Percentiles rank a stretch among this genome's conserved stretches.
Conservation (phyloP, 2,888 invertebrate species). For the Drosophila greeni region DNA sequence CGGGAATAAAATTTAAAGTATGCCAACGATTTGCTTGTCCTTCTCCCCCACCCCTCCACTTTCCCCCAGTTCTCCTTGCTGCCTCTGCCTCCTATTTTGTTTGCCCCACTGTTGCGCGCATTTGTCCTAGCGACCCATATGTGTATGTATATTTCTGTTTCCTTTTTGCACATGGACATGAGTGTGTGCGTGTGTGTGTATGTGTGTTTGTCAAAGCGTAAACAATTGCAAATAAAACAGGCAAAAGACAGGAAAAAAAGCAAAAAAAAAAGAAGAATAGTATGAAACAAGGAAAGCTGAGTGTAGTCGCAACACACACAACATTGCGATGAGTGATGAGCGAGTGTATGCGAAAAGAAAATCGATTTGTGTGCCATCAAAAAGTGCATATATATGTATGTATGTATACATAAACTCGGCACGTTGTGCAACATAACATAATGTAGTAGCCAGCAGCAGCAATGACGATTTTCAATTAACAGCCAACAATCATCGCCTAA, state of each 20-base stretch:
- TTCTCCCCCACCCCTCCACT: conserved; percentile 10
- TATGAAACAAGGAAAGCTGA: conserved; percentile 28
- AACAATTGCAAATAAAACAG: conserved; percentile 68
- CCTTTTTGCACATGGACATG: conserved; percentile 19
- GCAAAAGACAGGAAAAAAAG: conserved; percentile 30
- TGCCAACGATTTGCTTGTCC: conserved; percentile 60
- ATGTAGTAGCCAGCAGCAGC: conserved; percentile 48
- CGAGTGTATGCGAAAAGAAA: conserved; percentile 65
- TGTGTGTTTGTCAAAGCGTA: conserved; percentile 66
- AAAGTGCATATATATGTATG: conserved; percentile 47
- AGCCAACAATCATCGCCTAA: conserved; percentile 61
- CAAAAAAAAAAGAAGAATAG: conserved; percentile 12
- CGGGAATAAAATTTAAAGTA: conserved; percentile 72
- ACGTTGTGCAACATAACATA: conserved; percentile 67
- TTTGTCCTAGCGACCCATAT: conserved; percentile 54
- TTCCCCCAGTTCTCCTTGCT: background rate
- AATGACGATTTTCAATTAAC: conserved; percentile 61
- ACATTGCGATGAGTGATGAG: conserved; percentile 48
- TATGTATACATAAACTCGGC: background rate
- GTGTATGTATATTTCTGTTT: conserved; percentile 24
- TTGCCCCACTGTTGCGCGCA: conserved; percentile 66
- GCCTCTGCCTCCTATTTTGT: conserved; percentile 35
- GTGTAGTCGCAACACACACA: conserved; percentile 37
- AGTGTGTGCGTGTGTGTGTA: background rate
- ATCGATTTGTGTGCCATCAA: conserved; percentile 72